phyloP scores from a whole-genome alignment of 2,113 vertebrate species.

The Tragelaphus buxtoni region DNA sequence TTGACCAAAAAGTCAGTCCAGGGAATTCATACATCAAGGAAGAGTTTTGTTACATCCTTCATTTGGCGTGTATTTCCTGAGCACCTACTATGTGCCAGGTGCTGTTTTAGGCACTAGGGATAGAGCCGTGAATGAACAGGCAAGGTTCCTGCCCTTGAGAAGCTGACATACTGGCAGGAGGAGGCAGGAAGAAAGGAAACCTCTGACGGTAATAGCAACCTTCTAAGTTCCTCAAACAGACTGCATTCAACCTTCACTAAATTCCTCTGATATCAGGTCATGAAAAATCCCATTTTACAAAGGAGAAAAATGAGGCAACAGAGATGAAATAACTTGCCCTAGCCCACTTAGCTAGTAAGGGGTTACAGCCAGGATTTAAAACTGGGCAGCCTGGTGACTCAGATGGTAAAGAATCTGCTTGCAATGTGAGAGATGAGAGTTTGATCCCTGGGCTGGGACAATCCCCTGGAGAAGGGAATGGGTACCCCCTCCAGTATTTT shows the following conservation, averaged over 20 bases:
- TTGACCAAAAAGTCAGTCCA: neutral
- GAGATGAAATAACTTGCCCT: neutral
- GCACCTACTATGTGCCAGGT: neutral
- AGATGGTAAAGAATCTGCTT: neutral
- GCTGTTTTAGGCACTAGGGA: neutral
- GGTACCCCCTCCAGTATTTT: neutral
- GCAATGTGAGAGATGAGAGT: fast-evolving
- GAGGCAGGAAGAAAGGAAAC: neutral
- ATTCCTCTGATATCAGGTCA: neutral
- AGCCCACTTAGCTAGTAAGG: neutral
- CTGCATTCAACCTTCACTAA: fast-evolving
- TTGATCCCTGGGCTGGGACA: neutral
- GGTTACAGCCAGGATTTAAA: neutral
- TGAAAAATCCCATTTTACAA: neutral
- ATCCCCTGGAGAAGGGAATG: neutral
- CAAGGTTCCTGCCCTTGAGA: neutral
- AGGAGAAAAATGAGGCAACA: neutral
- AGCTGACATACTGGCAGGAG: neutral
- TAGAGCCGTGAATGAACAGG: neutral
- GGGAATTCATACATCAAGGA: neutral
- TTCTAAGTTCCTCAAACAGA: neutral
- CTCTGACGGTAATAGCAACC: fast-evolving
- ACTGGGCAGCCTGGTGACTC: neutral
- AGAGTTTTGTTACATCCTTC: neutral
- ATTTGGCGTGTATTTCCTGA: neutral